Percentiles rank a stretch among this genome's conserved stretches.
These are phyloP conservation scores for Toxotes lorentzi DNA, from an alignment of 2,797 vertebrate species.

Conservation along the genomic window DNA sequence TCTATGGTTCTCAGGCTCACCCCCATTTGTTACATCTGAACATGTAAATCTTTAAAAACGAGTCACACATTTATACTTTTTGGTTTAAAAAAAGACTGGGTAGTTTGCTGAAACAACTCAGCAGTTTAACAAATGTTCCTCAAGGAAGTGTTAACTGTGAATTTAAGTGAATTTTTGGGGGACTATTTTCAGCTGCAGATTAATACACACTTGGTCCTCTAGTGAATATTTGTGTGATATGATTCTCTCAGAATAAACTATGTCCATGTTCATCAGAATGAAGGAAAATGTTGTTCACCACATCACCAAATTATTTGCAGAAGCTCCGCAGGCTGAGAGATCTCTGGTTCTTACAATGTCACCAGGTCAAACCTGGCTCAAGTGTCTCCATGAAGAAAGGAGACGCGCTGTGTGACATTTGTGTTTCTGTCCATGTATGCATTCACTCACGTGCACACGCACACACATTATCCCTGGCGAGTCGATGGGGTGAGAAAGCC, in stretches of 20 bases:
- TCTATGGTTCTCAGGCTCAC: background rate
- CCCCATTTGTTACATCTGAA: background rate
- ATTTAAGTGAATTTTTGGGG: background rate
- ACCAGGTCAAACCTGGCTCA: conserved; percentile 39
- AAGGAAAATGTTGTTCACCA: background rate
- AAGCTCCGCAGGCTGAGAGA: background rate
- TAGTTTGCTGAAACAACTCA: no score
- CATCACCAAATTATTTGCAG: background rate
- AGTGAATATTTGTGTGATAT: background rate
- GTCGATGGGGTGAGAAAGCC: conserved; percentile 69
- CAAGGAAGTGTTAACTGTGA: no score
- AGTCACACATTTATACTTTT: background rate
- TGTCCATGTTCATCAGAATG: background rate
- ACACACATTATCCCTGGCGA: conserved; percentile 36
- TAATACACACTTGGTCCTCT: background rate
- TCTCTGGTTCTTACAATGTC: conserved; percentile 35
- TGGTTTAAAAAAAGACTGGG: no score
- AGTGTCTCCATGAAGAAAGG: conserved; percentile 26
- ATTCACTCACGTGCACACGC: conserved; percentile 15
- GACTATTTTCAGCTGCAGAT: background rate
- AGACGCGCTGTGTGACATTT: conserved; percentile 48
- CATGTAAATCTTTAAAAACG: conserved; percentile 3
- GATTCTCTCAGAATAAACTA: conserved; percentile 4
- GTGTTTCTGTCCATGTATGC: conserved; percentile 37
- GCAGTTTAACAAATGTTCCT: background rate